Conservation (phyloP, 2,888 invertebrate species). For the Pristionchus arcanus region DNA sequence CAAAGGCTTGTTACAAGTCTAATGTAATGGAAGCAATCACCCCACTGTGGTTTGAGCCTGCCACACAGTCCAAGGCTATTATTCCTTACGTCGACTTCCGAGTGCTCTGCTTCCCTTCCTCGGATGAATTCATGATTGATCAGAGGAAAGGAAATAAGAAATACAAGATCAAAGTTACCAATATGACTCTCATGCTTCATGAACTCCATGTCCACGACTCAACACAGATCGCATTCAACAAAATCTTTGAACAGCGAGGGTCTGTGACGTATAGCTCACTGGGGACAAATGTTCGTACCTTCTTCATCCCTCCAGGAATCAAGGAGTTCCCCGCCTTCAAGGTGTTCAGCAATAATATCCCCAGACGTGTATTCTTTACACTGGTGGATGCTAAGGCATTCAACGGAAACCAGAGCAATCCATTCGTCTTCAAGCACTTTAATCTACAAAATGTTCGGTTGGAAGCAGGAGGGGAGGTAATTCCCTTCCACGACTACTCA, state of each 20-base stretch:
- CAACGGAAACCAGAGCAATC: constrained; percentile 10
- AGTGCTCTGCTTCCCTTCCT: not conserved
- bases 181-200: constrained; percentile 6
- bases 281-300: not conserved
- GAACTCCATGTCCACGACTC: constrained; percentile 1
- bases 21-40: not conserved
- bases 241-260: not conserved
- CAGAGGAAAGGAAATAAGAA: not conserved
- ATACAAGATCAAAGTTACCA: not conserved
- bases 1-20: not conserved
- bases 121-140: constrained; percentile 38
- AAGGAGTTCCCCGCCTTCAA: constrained; percentile 1
- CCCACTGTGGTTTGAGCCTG: constrained; percentile 5
- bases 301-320: not conserved
- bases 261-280: constrained; percentile 1
- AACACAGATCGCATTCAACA: not conserved
- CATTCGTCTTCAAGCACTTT: constrained; percentile 10
- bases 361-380: constrained; percentile 13
- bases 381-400: not conserved
- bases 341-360: constrained; percentile 17
- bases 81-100: not conserved
- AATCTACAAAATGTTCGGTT: not conserved
- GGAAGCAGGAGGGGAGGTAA: constrained; percentile 17
- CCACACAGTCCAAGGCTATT: not conserved
- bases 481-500: constrained; percentile 13